These are phyloP conservation scores for Arnoldichthys spilopterus DNA, from an alignment of 2,797 vertebrate species.

Conservation along the genomic window DNA sequence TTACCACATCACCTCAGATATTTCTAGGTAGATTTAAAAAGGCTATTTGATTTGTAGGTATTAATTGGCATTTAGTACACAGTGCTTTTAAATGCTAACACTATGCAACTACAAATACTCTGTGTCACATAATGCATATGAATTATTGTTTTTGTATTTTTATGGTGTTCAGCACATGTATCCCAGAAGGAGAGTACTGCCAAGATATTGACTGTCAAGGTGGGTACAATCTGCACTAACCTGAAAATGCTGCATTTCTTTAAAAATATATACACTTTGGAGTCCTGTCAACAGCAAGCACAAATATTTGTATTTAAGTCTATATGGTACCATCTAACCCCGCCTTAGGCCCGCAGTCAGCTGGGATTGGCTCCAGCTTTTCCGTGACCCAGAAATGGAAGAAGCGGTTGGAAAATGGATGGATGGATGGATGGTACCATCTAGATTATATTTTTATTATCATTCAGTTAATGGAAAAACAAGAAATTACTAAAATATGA, in stretches of 20 bases:
- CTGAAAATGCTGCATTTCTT: background rate
- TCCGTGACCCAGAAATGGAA: too few species aligned
- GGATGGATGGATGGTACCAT: too few species aligned
- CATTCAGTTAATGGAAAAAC: too few species aligned
- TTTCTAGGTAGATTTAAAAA: background rate
- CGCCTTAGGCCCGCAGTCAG: too few species aligned
- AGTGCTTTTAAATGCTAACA: background rate
- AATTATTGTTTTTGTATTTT: background rate
- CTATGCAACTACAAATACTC: background rate
- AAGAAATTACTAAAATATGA: too few species aligned
- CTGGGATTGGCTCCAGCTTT: too few species aligned
- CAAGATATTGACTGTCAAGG: constrained; percentile 82
- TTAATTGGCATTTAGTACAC: too few species aligned
- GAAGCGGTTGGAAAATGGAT: too few species aligned
- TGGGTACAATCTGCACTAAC: constrained; percentile 58
- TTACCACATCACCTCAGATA: too few species aligned
- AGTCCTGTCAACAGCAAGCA: background rate
- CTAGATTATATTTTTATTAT: too few species aligned
- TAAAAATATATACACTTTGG: background rate
- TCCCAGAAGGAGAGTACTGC: constrained; percentile 87
- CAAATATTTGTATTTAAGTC: background rate
- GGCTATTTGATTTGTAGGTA: background rate
- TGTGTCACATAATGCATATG: background rate
- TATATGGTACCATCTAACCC: too few species aligned
- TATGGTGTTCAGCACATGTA: constrained; percentile 80